These are phyloP conservation scores for Sitodiplosis mosellana DNA, from an alignment of 1,140 invertebrate genomes.

Conservation along the genomic window DNA sequence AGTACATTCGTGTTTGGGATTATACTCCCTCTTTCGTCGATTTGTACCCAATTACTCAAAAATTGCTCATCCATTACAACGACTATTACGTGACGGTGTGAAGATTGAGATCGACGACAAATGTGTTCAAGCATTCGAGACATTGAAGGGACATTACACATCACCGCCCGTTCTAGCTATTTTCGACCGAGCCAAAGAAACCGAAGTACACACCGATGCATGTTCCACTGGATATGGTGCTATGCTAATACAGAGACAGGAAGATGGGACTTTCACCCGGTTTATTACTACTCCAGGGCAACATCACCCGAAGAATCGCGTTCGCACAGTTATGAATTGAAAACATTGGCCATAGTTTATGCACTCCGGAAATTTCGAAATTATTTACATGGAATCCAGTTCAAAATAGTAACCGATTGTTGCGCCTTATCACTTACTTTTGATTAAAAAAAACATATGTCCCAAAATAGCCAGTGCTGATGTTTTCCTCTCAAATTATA, in stretches of 20 bases:
- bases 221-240: constrained; percentile 10
- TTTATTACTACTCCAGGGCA: constrained; percentile 17
- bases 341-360: constrained; percentile 29
- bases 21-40: constrained; percentile 11
- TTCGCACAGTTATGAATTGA: constrained; percentile 28
- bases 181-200: constrained; percentile 6
- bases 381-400: constrained; percentile 27
- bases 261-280: constrained; percentile 11
- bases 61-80: constrained; percentile 11
- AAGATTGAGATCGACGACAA: constrained; percentile 8
- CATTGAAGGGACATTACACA: constrained; percentile 6
- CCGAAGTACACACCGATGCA: constrained; percentile 16
- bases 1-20: constrained; percentile 10
- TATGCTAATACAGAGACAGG: constrained; percentile 9
- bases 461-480: constrained; percentile 11
- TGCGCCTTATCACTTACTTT: constrained; percentile 10
- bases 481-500: too few relatives aligned
- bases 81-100: constrained; percentile 7
- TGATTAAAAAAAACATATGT: constrained; percentile 20
- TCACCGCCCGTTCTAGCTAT: constrained; percentile 7
- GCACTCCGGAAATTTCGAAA: constrained; percentile 28
- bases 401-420: constrained; percentile 27
- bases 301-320: constrained; percentile 21
- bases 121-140: constrained; percentile 6
- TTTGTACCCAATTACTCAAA: constrained; percentile 11